A percentile compares a stretch with the other conserved stretches of the same genome.
phyloP scores from a whole-genome alignment of 2,113 vertebrate species.

The Agelaius phoeniceus region DNA sequence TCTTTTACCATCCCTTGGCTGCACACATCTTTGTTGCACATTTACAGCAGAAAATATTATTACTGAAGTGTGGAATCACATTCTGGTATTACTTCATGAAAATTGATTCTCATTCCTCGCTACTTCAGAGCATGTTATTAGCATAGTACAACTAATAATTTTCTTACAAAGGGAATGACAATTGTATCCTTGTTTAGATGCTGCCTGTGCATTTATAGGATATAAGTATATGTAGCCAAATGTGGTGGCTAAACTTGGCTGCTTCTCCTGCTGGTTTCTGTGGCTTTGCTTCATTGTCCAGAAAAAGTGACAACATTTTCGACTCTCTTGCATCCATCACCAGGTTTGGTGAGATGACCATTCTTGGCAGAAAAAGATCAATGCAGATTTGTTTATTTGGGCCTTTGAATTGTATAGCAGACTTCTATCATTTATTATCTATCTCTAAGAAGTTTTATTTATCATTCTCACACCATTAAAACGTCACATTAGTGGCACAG shows the following conservation, averaged over 20 bases:
- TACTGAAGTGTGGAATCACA: not conserved
- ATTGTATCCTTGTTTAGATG: not conserved
- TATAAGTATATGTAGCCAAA: not conserved
- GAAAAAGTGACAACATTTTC: not conserved
- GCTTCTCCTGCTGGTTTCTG: not conserved
- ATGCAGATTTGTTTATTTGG: not conserved
- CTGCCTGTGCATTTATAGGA: not conserved
- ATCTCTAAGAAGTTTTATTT: not conserved
- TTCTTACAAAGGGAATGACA: not conserved
- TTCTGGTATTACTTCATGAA: not conserved
- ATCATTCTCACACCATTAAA: not conserved
- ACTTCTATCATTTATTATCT: not conserved
- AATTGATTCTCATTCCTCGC: not conserved
- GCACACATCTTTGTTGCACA: not conserved
- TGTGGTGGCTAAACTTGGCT: not conserved
- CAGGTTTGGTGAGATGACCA: not conserved
- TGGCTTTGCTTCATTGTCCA: not conserved
- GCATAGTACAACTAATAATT: not conserved
- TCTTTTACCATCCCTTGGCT: not conserved
- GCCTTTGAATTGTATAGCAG: not conserved
- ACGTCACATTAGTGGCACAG: not conserved
- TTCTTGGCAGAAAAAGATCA: not conserved
- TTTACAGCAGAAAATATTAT: not conserved
- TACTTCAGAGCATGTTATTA: not conserved
- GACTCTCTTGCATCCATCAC: not conserved